phyloP scores from a whole-genome alignment of 2,113 vertebrate species.

The Pluvianellus socialis region DNA sequence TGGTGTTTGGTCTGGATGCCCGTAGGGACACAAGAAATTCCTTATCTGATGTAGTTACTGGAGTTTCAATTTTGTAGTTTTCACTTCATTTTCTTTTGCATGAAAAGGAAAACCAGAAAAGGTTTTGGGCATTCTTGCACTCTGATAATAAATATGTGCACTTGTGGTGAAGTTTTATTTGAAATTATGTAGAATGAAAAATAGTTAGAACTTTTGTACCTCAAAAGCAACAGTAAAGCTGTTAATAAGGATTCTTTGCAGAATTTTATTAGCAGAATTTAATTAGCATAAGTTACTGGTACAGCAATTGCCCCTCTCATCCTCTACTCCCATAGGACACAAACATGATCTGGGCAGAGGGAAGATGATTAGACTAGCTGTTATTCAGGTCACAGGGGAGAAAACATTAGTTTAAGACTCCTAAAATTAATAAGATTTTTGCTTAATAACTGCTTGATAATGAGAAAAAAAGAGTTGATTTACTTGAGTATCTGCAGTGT shows the following conservation, averaged over 20 bases:
- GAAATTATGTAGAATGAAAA: background rate
- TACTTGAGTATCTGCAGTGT: background rate
- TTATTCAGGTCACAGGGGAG: background rate
- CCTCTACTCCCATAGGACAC: background rate
- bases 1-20: background rate
- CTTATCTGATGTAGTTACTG: background rate
- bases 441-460: background rate
- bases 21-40: background rate
- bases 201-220: background rate
- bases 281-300: background rate
- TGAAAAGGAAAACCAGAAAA: background rate
- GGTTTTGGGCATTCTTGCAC: background rate
- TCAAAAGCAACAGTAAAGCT: background rate
- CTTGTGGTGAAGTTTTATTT: background rate
- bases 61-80: conserved; percentile 25
- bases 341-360: background rate
- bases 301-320: background rate
- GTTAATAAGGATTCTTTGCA: background rate
- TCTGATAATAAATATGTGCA: background rate
- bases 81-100: background rate
- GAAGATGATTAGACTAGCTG: background rate
- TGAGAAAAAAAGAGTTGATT: background rate
- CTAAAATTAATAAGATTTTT: background rate
- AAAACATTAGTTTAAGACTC: background rate
- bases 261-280: background rate